Evolutionary conservation across 2,797 vertebrate genomes (phyloP).

Genomic region (Chaetophractus vellerosus): DNA sequence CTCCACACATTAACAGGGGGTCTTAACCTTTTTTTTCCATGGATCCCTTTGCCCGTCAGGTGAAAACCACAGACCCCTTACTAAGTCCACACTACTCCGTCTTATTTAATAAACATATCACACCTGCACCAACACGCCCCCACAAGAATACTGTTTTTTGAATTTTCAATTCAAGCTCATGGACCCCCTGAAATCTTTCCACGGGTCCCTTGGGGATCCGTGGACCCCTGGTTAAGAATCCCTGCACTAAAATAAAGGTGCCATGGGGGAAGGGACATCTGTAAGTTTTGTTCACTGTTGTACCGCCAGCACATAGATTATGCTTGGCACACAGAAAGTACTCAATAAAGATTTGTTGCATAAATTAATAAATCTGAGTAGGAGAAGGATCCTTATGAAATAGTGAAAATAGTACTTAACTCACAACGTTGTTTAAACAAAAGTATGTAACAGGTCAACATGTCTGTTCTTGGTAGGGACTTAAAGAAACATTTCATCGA

Average conservation of each 20-base stretch:
- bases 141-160: no score
- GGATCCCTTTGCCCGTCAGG: no score
- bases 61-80: no score
- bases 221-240: no score
- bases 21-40: no score
- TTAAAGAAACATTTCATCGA: slow-evolving; percentile 31
- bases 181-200: no score
- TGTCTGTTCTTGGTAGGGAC: background rate
- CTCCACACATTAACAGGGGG: background rate
- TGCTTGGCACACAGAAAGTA: background rate
- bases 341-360: no score
- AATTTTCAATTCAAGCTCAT: no score
- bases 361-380: background rate
- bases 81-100: no score
- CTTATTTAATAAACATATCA: no score
- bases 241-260: slow-evolving; percentile 42
- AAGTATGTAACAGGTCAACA: background rate
- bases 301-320: background rate
- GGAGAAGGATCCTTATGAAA: slow-evolving; percentile 6
- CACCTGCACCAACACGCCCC: no score
- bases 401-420: background rate
- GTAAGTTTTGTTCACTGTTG: background rate
- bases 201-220: no score
- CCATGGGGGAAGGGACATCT: background rate
- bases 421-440: background rate